These are phyloP conservation scores for Siniperca scherzeri DNA, from an alignment of 2,797 vertebrate genomes.

Conservation along the genomic window DNA sequence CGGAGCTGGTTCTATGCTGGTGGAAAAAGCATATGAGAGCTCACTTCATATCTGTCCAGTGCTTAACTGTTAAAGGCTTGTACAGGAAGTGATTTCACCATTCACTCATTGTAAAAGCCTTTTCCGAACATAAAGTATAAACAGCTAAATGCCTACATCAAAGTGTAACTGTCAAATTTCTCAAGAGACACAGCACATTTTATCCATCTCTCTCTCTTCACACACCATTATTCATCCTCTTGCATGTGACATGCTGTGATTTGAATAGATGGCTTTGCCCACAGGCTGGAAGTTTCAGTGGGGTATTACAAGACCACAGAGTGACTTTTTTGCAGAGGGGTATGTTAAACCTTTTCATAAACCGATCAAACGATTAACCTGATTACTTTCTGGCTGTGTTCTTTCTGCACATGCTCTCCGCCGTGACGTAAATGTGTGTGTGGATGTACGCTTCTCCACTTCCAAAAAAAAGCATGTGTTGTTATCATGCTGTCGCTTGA, in stretches of 20 bases:
- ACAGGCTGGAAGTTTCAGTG: conserved; percentile 38
- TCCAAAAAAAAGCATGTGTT: too few relatives aligned
- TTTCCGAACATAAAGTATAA: conserved; percentile 17
- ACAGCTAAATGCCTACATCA: conserved; percentile 26
- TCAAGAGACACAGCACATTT: conserved; percentile 13
- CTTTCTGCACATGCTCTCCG: too few relatives aligned
- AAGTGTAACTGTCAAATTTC: conserved; percentile 38
- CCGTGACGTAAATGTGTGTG: too few relatives aligned
- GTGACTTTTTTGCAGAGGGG: background rate
- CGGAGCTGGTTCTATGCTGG: too few relatives aligned
- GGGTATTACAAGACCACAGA: conserved; percentile 35
- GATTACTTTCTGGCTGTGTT: too few relatives aligned
- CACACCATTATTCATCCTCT: conserved; percentile 47
- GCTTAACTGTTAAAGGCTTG: background rate
- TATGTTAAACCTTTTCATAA: too few relatives aligned
- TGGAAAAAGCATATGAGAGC: background rate
- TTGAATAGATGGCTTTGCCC: conserved; percentile 63
- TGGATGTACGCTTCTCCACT: too few relatives aligned
- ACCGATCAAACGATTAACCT: too few relatives aligned
- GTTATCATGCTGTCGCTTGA: too few relatives aligned
- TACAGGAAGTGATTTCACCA: background rate
- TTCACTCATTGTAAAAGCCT: background rate
- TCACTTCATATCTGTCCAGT: background rate
- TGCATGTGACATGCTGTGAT: conserved; percentile 51
- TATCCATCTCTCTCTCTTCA: conserved; percentile 17